Percentiles rank a stretch among this genome's conserved stretches.
These are phyloP conservation scores for Strigops habroptila DNA, from an alignment of 2,113 vertebrate species.

Conservation along the genomic window DNA sequence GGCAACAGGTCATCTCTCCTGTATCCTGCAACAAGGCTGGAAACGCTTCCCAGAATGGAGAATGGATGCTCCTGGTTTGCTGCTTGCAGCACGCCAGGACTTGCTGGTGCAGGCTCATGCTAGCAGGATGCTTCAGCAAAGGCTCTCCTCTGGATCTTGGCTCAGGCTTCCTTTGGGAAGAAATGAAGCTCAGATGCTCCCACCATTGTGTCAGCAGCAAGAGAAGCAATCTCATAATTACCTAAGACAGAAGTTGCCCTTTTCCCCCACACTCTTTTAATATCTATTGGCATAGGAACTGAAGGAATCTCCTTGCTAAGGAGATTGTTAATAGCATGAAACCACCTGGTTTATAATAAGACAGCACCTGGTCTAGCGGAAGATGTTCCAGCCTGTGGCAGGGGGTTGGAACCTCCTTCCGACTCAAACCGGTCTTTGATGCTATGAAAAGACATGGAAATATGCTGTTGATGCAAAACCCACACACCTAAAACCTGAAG, in stretches of 20 bases:
- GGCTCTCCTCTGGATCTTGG: neutral
- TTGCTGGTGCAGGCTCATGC: neutral
- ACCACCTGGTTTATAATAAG: neutral
- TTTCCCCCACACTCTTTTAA: too few species aligned
- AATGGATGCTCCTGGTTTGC: neutral
- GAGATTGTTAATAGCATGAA: neutral
- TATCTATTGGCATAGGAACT: neutral
- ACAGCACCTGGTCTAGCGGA: neutral
- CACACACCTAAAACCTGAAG: rapidly evolving
- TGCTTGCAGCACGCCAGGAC: neutral
- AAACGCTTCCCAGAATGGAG: neutral
- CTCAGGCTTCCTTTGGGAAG: neutral
- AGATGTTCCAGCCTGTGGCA: neutral
- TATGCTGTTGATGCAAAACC: rapidly evolving
- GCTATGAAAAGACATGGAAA: neutral
- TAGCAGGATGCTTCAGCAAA: neutral
- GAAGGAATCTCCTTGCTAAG: neutral
- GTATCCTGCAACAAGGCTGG: neutral
- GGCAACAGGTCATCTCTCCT: neutral
- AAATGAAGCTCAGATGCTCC: neutral
- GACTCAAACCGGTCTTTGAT: neutral
- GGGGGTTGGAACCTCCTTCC: neutral
- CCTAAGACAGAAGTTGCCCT: neutral
- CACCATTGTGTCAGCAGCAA: neutral
- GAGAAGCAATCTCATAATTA: neutral